Percentiles rank a stretch among this genome's conserved stretches.
Conservation (phyloP, 2,113 vertebrate genomes). For the Amblyopsis rosae region DNA sequence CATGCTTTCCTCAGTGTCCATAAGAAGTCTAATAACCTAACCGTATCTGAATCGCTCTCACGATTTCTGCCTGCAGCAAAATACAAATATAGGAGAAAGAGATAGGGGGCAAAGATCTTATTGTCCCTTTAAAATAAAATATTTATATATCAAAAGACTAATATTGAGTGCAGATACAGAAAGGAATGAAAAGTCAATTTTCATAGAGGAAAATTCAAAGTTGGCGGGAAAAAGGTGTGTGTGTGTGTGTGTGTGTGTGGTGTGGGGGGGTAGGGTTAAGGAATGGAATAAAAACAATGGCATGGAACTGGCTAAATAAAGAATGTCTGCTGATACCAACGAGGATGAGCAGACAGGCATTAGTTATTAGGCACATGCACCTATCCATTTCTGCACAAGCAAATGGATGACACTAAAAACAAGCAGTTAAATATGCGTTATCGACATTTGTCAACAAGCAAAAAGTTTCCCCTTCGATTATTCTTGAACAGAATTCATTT, state of each 20-base stretch:
- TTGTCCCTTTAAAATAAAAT: slow-evolving; percentile 2
- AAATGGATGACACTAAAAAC: slow-evolving; percentile 46
- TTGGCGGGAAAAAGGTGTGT: no score
- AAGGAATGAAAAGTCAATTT: slow-evolving; percentile 4
- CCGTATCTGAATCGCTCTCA: slow-evolving; percentile 15
- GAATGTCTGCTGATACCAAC: background rate
- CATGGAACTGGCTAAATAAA: slow-evolving; percentile 8
- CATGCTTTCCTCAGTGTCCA: background rate
- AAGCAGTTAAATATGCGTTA: slow-evolving; percentile 36
- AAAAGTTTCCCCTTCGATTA: background rate
- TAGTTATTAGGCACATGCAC: slow-evolving; percentile 67
- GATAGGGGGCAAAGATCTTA: background rate
- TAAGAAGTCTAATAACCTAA: slow-evolving; percentile 22
- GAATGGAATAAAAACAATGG: background rate
- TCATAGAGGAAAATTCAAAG: background rate
- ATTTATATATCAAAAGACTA: slow-evolving; percentile 7
- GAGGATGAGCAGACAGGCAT: slow-evolving; percentile 21
- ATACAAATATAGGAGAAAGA: background rate
- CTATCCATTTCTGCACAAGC: slow-evolving; percentile 48
- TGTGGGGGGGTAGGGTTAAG: no score
- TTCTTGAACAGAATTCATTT: background rate
- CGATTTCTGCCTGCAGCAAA: background rate
- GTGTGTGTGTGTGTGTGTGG: no score
- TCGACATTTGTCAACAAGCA: slow-evolving; percentile 9
- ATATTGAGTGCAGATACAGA: background rate